phyloP scores from a whole-genome alignment of 2,888 invertebrate species.

The Tinea pellionella region DNA sequence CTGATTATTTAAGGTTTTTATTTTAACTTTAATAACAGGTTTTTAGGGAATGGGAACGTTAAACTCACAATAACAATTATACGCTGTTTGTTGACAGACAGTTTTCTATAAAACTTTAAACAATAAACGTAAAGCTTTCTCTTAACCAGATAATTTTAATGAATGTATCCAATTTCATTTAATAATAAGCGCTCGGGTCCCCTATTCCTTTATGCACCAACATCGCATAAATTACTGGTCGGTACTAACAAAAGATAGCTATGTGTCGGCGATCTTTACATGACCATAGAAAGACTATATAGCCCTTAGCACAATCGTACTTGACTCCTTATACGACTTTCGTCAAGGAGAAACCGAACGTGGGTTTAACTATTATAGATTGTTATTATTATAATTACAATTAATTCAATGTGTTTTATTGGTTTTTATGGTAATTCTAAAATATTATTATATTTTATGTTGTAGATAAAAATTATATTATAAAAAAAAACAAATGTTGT shows the following conservation, averaged over 20 bases:
- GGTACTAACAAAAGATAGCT: conserved; percentile 1
- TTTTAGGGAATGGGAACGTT: too few relatives aligned
- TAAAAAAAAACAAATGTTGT: too few relatives aligned
- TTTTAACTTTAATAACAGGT: too few relatives aligned
- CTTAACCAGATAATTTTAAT: not conserved
- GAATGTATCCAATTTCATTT: conserved; percentile 5
- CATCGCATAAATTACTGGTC: conserved; percentile 12
- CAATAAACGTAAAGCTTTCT: not conserved
- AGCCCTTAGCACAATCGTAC: conserved; percentile 10
- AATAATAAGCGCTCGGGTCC: not conserved
- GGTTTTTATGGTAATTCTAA: not conserved
- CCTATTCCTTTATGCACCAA: conserved; percentile 2
- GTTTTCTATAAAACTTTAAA: not conserved
- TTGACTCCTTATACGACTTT: conserved; percentile 3
- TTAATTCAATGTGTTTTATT: not conserved
- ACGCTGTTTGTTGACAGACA: too few relatives aligned
- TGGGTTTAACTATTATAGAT: conserved; percentile 3
- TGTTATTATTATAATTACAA: conserved; percentile 6
- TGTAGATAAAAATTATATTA: too few relatives aligned
- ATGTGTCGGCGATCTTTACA: conserved; percentile 11
- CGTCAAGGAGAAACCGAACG: not conserved
- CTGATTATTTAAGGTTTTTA: too few relatives aligned
- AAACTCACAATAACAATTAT: too few relatives aligned
- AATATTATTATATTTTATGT: too few relatives aligned
- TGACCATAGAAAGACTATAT: conserved; percentile 10